Evolutionary conservation across 1,140 invertebrate genomes (phyloP).

Genomic region (Achatina immaculata): DNA sequence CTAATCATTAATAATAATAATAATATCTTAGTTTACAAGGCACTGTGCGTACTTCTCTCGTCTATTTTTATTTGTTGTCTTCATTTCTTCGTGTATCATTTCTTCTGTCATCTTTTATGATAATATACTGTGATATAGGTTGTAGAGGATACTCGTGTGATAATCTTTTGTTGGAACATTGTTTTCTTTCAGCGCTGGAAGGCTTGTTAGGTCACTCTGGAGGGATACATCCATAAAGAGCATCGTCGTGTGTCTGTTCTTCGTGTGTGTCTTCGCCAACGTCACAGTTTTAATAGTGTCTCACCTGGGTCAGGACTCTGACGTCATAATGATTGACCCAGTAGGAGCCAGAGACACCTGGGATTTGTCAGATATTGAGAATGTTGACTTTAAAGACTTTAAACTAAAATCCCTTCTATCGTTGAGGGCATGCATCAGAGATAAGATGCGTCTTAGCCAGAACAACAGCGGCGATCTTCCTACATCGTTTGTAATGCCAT

Average conservation of each 20-base stretch:
- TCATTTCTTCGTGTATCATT: too few relatives aligned
- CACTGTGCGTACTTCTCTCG: too few relatives aligned
- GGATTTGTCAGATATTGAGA: neutral
- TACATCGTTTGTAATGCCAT: neutral
- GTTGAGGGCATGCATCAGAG: neutral
- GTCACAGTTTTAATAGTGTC: neutral
- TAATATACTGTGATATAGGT: too few relatives aligned
- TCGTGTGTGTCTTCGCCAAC: neutral
- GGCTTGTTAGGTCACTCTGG: neutral
- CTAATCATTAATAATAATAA: too few relatives aligned
- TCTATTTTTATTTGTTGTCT: too few relatives aligned
- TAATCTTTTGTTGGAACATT: neutral
- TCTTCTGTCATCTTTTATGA: too few relatives aligned
- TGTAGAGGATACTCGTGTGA: too few relatives aligned
- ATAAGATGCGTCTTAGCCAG: neutral
- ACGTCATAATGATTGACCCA: neutral
- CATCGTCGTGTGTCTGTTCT: neutral
- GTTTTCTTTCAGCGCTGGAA: neutral
- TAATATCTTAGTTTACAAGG: too few relatives aligned
- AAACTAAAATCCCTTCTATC: neutral
- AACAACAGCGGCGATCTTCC: neutral
- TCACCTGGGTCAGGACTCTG: neutral
- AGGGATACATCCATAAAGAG: neutral
- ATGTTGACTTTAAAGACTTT: neutral
- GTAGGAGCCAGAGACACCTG: neutral